These are phyloP conservation scores for Pluvianellus socialis DNA, from an alignment of 2,113 vertebrate species.

Conservation along the genomic window DNA sequence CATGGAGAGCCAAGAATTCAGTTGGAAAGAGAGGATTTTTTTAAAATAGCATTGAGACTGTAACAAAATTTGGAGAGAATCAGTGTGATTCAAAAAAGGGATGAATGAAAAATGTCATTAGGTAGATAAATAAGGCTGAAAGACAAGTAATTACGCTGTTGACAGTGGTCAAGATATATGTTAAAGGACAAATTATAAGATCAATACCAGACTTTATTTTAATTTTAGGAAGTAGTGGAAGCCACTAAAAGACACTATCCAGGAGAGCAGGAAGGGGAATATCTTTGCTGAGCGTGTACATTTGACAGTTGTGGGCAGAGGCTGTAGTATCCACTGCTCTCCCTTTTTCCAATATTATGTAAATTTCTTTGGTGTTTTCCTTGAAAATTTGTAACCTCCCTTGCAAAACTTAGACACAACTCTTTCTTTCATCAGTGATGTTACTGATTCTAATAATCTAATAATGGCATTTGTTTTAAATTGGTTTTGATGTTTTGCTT, in stretches of 20 bases:
- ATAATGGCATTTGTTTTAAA: neutral
- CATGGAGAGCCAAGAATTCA: neutral
- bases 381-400: neutral
- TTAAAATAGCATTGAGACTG: neutral
- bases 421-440: neutral
- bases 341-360: neutral
- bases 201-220: neutral
- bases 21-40: neutral
- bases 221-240: neutral
- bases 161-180: neutral
- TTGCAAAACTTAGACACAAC: neutral
- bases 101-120: neutral
- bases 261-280: neutral
- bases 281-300: neutral
- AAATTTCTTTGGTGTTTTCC: neutral
- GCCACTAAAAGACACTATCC: neutral
- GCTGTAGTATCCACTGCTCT: neutral
- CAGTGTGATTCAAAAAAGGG: neutral
- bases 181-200: neutral
- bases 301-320: neutral
- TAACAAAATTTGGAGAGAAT: neutral
- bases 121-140: neutral
- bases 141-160: neutral
- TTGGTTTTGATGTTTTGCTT: neutral
- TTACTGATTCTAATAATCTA: neutral